A percentile compares a stretch with the other conserved stretches of the same genome.
These are phyloP conservation scores for Drosophila eohydei DNA, from an alignment of 2,888 invertebrate species.

Conservation along the genomic window DNA sequence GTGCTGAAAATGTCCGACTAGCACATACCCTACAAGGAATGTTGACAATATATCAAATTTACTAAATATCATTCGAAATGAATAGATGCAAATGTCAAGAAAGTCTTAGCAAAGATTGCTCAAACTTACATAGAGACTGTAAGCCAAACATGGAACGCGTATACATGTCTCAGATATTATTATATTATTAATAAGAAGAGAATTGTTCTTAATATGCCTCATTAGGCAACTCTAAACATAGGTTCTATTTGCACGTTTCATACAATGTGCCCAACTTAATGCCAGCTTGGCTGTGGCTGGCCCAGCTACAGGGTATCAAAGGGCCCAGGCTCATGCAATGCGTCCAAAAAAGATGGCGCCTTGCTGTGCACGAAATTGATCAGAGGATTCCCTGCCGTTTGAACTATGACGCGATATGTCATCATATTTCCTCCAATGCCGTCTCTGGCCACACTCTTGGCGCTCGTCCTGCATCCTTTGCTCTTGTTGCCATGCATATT, in stretches of 20 bases:
- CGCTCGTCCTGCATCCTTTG: constrained; percentile 15
- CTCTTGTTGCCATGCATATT: constrained; percentile 63
- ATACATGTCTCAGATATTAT: neutral
- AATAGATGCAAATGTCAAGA: neutral
- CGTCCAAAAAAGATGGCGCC: constrained; percentile 82
- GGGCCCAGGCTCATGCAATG: constrained; percentile 45
- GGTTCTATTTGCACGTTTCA: neutral
- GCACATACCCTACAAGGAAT: constrained; percentile 9
- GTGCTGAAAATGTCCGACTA: neutral
- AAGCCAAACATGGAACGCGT: neutral
- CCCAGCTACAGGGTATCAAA: constrained; percentile 37
- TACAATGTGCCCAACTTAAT: neutral
- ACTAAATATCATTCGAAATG: neutral
- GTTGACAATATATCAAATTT: neutral
- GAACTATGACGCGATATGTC: constrained; percentile 86
- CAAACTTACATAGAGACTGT: no score
- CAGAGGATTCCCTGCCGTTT: constrained; percentile 85
- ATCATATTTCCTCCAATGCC: constrained; percentile 83
- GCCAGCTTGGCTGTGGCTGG: neutral
- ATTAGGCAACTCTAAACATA: neutral
- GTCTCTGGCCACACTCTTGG: constrained; percentile 38
- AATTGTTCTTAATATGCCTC: neutral
- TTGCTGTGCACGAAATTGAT: constrained; percentile 85
- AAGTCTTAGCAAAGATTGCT: neutral
- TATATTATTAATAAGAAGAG: neutral